Percentiles rank a stretch among this genome's conserved stretches.
These are phyloP conservation scores for Phaonia tiefii DNA, from an alignment of 2,888 invertebrate species.

Conservation along the genomic window DNA sequence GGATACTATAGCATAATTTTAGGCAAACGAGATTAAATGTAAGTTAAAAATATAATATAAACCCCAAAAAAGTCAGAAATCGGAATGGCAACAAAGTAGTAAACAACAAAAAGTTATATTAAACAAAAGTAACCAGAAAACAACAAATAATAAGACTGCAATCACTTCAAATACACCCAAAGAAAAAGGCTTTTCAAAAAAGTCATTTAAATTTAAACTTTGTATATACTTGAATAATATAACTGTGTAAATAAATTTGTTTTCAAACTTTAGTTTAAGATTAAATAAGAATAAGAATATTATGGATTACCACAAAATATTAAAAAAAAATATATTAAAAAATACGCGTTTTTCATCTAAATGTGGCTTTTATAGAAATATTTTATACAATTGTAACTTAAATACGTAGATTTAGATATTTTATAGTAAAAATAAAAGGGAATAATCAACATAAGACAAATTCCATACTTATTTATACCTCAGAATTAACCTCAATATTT, in stretches of 20 bases:
- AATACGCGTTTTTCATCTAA: slow-evolving; percentile 9
- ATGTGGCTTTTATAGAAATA: slow-evolving; percentile 50
- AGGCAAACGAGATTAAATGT: slow-evolving; percentile 33
- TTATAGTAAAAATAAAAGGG: slow-evolving; percentile 54
- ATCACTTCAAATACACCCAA: slow-evolving; percentile 71
- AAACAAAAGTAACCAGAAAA: slow-evolving; percentile 61
- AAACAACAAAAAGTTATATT: too few species aligned
- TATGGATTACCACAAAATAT: too few species aligned
- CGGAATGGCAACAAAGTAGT: too few species aligned
- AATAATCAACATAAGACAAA: neutral
- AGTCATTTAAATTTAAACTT: slow-evolving; percentile 14
- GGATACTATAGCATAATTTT: slow-evolving; percentile 58
- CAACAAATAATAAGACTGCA: slow-evolving; percentile 76
- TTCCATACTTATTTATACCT: slow-evolving; percentile 38
- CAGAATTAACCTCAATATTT: slow-evolving; percentile 44
- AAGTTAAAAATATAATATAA: slow-evolving; percentile 49
- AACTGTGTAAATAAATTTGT: slow-evolving; percentile 18
- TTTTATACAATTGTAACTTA: neutral
- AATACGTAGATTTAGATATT: too few species aligned
- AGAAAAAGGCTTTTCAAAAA: slow-evolving; percentile 73
- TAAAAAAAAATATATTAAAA: too few species aligned
- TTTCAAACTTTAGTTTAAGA: too few species aligned
- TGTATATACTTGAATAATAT: too few species aligned
- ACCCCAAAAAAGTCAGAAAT: too few species aligned
- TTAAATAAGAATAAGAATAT: neutral